These are phyloP conservation scores for Liopterus haemorrhoidalis DNA, from an alignment of 2,888 invertebrate species.

Conservation along the genomic window DNA sequence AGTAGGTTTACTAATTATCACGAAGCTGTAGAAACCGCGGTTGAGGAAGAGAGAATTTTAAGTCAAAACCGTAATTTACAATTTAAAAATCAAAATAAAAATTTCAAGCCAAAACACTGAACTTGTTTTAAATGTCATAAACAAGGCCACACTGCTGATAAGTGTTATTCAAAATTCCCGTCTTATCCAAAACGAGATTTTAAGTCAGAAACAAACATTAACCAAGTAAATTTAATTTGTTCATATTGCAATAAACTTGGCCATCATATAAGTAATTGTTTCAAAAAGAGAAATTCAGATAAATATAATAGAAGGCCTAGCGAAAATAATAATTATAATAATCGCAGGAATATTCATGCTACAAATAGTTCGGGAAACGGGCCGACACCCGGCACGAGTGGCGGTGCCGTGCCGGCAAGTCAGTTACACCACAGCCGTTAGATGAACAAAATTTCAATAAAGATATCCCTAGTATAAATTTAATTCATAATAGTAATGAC, in stretches of 20 bases:
- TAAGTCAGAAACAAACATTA: too few species aligned
- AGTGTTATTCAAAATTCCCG: not conserved
- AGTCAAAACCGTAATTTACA: not conserved
- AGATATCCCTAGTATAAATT: too few species aligned
- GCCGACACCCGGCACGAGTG: too few species aligned
- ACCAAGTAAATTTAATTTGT: not conserved
- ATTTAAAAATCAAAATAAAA: not conserved
- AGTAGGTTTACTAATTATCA: constrained; percentile 2
- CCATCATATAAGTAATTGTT: constrained; percentile 8
- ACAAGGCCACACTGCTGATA: not conserved
- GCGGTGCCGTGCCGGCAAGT: too few species aligned
- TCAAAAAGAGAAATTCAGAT: not conserved
- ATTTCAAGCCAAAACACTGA: not conserved
- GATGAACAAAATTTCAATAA: too few species aligned
- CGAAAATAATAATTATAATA: too few species aligned
- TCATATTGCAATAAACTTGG: constrained; percentile 2
- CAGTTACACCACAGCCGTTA: too few species aligned
- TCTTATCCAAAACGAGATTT: not conserved
- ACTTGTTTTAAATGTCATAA: constrained; percentile 1
- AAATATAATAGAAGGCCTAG: not conserved
- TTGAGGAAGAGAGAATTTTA: constrained; percentile 12
- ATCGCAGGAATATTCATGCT: too few species aligned
- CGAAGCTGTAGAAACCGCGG: constrained; percentile 12
- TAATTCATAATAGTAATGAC: too few species aligned
- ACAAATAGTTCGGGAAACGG: too few species aligned